These are phyloP conservation scores for Rhysida immarginata DNA, from an alignment of 1,140 invertebrate species.

Conservation along the genomic window DNA sequence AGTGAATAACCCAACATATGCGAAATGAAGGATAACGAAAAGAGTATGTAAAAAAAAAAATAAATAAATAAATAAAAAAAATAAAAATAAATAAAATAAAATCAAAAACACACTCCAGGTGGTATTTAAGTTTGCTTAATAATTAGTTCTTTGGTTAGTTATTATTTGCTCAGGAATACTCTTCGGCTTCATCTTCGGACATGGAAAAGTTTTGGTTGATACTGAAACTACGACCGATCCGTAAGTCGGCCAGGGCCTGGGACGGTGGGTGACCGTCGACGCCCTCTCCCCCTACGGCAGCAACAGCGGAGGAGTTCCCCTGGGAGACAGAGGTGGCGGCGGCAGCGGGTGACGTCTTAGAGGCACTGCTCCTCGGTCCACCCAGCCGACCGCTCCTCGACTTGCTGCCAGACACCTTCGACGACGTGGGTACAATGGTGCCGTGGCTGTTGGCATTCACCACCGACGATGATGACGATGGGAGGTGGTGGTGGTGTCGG, in stretches of 20 bases:
- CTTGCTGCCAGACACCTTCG: not conserved
- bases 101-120: no score
- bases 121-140: no score
- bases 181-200: constrained; percentile 17
- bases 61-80: no score
- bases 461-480: not conserved
- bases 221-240: constrained; percentile 19
- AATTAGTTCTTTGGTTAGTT: not conserved
- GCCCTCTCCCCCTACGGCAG: no score
- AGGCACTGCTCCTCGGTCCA: not conserved
- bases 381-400: not conserved
- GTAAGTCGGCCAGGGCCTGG: constrained; percentile 13
- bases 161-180: not conserved
- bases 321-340: not conserved
- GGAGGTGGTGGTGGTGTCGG: not conserved
- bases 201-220: constrained; percentile 20
- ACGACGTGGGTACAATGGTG: constrained; percentile 4
- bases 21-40: no score
- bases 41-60: no score
- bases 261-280: not conserved
- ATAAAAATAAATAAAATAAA: no score
- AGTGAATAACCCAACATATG: no score
- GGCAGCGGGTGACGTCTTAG: not conserved
- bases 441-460: constrained; percentile 3
- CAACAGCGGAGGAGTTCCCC: no score